phyloP scores from a whole-genome alignment of 2,113 vertebrate genomes.

The Neogobius melanostomus region DNA sequence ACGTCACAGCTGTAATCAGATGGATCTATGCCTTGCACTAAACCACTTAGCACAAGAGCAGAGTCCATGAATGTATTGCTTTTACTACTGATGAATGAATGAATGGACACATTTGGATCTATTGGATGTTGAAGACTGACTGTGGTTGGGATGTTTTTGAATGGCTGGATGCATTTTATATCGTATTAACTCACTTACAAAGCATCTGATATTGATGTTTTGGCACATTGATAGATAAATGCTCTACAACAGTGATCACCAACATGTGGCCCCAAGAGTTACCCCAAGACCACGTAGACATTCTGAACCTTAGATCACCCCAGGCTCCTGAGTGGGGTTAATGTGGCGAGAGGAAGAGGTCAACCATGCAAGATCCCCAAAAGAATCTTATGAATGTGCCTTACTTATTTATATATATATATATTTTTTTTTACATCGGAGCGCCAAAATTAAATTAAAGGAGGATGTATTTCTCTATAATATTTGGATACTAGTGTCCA shows the following conservation, averaged over 20 bases:
- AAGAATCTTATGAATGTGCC: background rate
- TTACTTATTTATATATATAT: background rate
- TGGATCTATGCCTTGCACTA: slow-evolving; percentile 20
- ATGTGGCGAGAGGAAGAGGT: background rate
- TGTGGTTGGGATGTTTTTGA: too few species aligned
- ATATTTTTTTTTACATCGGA: background rate
- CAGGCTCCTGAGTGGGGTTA: background rate
- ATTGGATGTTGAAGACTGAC: too few species aligned
- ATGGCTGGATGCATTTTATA: too few species aligned
- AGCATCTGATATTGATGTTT: too few species aligned
- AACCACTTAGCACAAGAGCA: slow-evolving; percentile 8
- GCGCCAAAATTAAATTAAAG: too few species aligned
- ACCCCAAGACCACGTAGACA: background rate
- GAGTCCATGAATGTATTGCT: background rate
- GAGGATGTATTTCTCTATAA: background rate
- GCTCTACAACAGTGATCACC: too few species aligned
- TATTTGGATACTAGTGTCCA: too few species aligned
- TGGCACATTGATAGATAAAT: too few species aligned
- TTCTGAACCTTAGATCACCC: background rate
- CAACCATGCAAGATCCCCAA: background rate
- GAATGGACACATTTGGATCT: too few species aligned
- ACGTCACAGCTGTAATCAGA: slow-evolving; percentile 21
- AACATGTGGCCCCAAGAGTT: background rate
- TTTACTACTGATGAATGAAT: slow-evolving; percentile 7
- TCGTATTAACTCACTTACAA: too few species aligned